Base-by-base conservation (phyloP, 2,888 invertebrate species). In the Tanypteryx hageni region DNA sequence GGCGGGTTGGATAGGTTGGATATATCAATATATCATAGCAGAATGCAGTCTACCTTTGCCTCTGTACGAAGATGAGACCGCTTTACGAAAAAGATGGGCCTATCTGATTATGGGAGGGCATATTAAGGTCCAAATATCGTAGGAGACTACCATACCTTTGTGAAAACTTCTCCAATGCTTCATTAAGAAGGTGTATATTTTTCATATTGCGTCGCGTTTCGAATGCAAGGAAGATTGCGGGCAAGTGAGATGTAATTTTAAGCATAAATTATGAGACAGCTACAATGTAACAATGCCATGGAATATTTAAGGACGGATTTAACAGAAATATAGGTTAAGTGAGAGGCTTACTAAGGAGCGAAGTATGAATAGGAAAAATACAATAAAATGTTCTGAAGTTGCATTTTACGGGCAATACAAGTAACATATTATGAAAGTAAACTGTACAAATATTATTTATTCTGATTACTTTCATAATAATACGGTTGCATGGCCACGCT, bases 201-300 rank as follows among this genome's bases (percentile, higher is more conserved):
- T 76, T 27, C 76, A 76, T 76, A 76, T 13, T 27, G 76, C 27
- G 76, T 76, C 76, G 22, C 76, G 22, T 76, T 76, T 27, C 22
- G 27, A 27, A 76, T 76, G 76, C 22, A 13, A 76, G 3, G n/a
- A 22, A 18, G 0, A 18, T 13, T 44, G 22, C 68, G 22, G 76
- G 18, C 22, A 22, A 76, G 27, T 22, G 44, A 44, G 44, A 44
- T 44, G 76, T 76, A 22, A 27, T 27, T 76, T 76, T 22, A 76
- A 76, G 76, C 22, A 22, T n/a, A 76, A 76, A 76, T 76, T 76
- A 76, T 76, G 76, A 76, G 76, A 76, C 76, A 13, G 22, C 27
- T 27, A 27, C 76, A 27, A 14, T 44, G 27, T 76, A 27, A 18
- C 27, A 18, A 76, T 76, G 22, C 76, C 22, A n/a, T 16, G 64